phyloP scores from a whole-genome alignment of 1,140 invertebrate genomes.

The Rhopalosiphum maidis region DNA sequence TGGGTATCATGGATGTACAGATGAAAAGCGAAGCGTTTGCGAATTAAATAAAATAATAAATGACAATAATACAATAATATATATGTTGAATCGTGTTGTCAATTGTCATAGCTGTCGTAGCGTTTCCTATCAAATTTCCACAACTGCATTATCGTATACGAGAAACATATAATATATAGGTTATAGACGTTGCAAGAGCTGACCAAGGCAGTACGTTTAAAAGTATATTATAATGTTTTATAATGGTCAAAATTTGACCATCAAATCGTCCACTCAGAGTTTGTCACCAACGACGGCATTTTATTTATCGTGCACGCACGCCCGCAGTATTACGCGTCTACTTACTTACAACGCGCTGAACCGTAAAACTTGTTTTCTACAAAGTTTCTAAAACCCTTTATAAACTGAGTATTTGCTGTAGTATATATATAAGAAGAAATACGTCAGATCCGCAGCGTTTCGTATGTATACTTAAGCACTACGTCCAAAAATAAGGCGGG shows the following conservation, averaged over 20 bases:
- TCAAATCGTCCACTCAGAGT: not conserved
- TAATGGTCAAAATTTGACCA: not conserved
- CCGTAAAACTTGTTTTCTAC: conserved; percentile 38
- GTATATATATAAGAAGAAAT: not conserved
- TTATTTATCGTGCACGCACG: not conserved
- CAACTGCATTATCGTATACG: not conserved
- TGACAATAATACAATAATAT: not conserved
- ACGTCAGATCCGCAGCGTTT: not conserved
- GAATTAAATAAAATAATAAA: conserved; percentile 8
- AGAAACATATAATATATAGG: not conserved
- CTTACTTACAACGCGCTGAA: not conserved
- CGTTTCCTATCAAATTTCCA: not conserved
- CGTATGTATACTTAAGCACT: not conserved
- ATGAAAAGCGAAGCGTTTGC: not conserved
- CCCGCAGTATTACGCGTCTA: not conserved
- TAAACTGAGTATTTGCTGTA: not conserved
- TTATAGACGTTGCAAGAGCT: not conserved
- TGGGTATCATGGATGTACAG: not conserved
- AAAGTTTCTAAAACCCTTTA: conserved; percentile 32
- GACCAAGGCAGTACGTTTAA: not conserved
- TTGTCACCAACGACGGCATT: not conserved
- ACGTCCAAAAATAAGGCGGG: not conserved
- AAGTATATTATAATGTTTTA: not conserved
- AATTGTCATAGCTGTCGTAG: not conserved
- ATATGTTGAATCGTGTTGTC: not conserved